phyloP scores from a whole-genome alignment of 2,888 invertebrate species.

The Patella ulyssiponensis region DNA sequence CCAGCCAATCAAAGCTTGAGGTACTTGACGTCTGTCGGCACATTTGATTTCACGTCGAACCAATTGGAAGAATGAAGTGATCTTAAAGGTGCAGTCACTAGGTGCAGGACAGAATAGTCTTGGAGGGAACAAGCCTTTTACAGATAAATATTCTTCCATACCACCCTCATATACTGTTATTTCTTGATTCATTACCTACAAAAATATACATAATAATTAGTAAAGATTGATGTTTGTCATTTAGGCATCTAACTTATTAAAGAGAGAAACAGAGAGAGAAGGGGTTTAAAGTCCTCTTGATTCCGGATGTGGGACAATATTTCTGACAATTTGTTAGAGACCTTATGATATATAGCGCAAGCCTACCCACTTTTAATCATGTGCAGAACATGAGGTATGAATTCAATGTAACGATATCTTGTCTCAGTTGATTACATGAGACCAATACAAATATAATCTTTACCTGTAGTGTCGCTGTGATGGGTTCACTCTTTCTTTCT shows the following conservation, averaged over 20 bases:
- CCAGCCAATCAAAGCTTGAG: constrained; percentile 46
- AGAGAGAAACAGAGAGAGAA: neutral
- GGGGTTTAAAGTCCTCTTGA: neutral
- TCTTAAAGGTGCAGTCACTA: constrained; percentile 27
- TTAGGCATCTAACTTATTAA: neutral
- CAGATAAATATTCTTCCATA: constrained; percentile 24
- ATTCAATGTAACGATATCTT: no score
- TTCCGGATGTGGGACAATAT: no score
- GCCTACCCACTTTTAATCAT: no score
- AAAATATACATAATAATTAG: neutral
- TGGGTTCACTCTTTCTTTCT: constrained; percentile 33
- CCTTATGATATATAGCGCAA: no score
- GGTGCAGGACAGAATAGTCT: constrained; percentile 38
- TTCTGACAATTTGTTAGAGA: no score
- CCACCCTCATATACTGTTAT: constrained; percentile 44
- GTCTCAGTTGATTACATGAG: no score
- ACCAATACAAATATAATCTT: no score
- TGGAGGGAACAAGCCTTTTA: constrained; percentile 42
- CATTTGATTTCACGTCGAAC: constrained; percentile 14
- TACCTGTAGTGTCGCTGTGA: constrained; percentile 36
- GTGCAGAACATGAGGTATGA: no score
- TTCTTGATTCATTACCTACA: constrained; percentile 39
- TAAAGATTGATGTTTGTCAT: neutral
- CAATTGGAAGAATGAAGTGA: constrained; percentile 25
- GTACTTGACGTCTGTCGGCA: constrained; percentile 30